Percentiles rank a stretch among this genome's conserved stretches.
Evolutionary conservation across 1,140 invertebrate species (phyloP).

Genomic region (Brachionus sp.): DNA sequence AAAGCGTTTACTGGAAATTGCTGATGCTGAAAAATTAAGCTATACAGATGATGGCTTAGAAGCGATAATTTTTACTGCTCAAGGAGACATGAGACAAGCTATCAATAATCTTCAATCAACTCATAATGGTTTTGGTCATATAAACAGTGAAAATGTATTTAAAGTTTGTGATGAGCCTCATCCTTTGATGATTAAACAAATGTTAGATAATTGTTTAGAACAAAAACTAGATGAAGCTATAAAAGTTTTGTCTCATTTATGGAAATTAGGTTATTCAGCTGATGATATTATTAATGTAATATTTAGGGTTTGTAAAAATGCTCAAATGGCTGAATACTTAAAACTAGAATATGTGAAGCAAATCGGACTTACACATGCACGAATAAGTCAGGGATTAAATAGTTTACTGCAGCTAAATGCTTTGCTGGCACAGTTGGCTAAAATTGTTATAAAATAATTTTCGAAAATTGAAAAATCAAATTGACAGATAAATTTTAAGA

Average conservation of each 20-base stretch:
- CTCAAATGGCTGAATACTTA: constrained; percentile 69
- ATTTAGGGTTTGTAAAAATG: constrained; percentile 83
- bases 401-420: constrained; percentile 84
- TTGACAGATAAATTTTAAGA: neutral
- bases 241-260: constrained; percentile 78
- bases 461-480: neutral
- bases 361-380: constrained; percentile 85
- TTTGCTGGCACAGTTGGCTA: constrained; percentile 70
- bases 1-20: constrained; percentile 72
- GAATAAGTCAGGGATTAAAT: constrained; percentile 79
- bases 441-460: constrained; percentile 32
- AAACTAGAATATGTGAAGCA: constrained; percentile 85
- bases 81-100: constrained; percentile 94
- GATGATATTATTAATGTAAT: constrained; percentile 94
- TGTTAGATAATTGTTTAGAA: constrained; percentile 78
- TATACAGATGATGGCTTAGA: constrained; percentile 90
- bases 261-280: constrained; percentile 86
- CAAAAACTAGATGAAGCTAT: constrained; percentile 82
- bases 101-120: constrained; percentile 98
- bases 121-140: constrained; percentile 83
- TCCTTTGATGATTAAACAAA: constrained; percentile 83
- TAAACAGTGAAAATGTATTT: constrained; percentile 93
- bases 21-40: constrained; percentile 71
- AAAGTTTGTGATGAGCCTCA: constrained; percentile 99
- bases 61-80: constrained; percentile 93